These are phyloP conservation scores for Odobenus rosmarus DNA, from an alignment of 2,113 vertebrate species.

Conservation along the genomic window DNA sequence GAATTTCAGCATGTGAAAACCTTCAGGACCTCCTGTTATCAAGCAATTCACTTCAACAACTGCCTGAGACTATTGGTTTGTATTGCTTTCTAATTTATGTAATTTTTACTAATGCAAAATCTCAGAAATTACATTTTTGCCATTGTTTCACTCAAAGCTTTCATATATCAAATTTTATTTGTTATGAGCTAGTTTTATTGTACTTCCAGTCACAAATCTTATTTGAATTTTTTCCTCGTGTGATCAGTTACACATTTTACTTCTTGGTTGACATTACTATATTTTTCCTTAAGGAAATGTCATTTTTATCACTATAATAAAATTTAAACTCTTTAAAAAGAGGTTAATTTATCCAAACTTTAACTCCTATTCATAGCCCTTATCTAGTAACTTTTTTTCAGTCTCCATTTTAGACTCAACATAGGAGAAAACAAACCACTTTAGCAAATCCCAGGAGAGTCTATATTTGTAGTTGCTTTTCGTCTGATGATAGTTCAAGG, in stretches of 20 bases:
- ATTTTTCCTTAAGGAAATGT: slow-evolving; percentile 40
- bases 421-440: neutral
- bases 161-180: neutral
- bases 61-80: slow-evolving; percentile 96
- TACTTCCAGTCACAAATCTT: neutral
- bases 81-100: slow-evolving; percentile 75
- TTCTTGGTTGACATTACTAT: neutral
- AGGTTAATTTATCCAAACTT: neutral
- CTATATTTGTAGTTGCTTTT: slow-evolving; percentile 22
- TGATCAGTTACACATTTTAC: neutral
- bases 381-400: slow-evolving; percentile 57
- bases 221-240: neutral
- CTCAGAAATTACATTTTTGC: neutral
- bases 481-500: neutral
- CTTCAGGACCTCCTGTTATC: slow-evolving; percentile 96
- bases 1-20: slow-evolving; percentile 96
- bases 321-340: neutral
- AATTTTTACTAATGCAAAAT: slow-evolving; percentile 34
- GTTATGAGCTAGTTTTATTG: neutral
- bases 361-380: slow-evolving; percentile 5
- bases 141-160: neutral
- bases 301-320: slow-evolving; percentile 24
- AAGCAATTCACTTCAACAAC: slow-evolving; percentile 95
- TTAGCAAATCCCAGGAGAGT: neutral
- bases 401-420: neutral